Base-by-base conservation (phyloP, 2,113 vertebrate species). In the Thamnophis sirtalis region DNA sequence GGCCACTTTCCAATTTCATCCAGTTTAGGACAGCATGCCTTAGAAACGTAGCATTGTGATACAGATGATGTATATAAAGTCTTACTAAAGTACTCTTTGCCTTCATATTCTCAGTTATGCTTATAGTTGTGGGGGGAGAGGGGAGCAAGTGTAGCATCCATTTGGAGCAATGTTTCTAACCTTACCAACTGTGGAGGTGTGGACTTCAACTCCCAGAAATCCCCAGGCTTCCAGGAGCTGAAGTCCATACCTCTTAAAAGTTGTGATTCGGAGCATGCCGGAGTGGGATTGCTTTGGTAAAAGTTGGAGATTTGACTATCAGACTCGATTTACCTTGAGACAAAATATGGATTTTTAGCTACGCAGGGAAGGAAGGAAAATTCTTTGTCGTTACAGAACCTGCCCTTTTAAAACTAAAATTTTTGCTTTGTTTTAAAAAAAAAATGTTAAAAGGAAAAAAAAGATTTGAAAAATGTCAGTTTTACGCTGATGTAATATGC, bases 401-500 rank as follows among this genome's bases (percentile, higher is more conserved):
- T 92, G 88, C 92, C 92, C 93, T 97, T 96, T 97, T 93, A 96
- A 96, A 96, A 96, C 87, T 88, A 94, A 94, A 93, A n/a, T n/a
- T 93, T 93, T 97, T 97, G 94, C 94, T 97, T 96, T 96, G 93
- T 94, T 91, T 56, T 43, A 43, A 43, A 43, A 95, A 96, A 95
- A 91, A 95, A 96, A 88, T 86, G 91, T 95, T 49, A 91, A 33
- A 48, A 51, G 84, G 73, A 50, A 92, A 84, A 84, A 92, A 26
- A 13, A 24, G 90, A 88, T 15, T 94, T 96, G 91, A 95, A 97
- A 97, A 92, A 96, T 95, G 94, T 90, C 94, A 6, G 93, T 96
- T 95, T 96, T 96, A 96, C 94, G 91, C 94, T 94, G 93, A 95
- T 97, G 95, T 95, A 95, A 96, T 93, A 95, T 96, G 97, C 96